phyloP scores from a whole-genome alignment of 2,113 vertebrate genomes.

The Corythoichthys intestinalis region DNA sequence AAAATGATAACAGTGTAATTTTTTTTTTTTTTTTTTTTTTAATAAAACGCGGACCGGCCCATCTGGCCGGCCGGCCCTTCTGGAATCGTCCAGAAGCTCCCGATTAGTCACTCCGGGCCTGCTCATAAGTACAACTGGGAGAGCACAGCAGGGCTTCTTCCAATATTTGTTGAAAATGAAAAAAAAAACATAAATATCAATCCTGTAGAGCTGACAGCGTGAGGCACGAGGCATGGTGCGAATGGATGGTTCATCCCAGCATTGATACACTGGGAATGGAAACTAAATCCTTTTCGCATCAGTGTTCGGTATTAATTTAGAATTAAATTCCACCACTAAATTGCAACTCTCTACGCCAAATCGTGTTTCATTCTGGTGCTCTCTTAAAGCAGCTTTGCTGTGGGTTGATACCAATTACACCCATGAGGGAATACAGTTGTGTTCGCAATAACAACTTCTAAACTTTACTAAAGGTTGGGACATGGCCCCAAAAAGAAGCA shows the following conservation, averaged over 20 bases:
- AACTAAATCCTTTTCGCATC: conserved; percentile 10
- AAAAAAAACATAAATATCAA: conserved; percentile 3
- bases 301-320: neutral
- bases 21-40: too few relatives aligned
- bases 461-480: neutral
- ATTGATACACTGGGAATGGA: conserved; percentile 1
- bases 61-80: too few relatives aligned
- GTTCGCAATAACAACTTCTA: neutral
- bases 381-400: neutral
- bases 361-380: neutral
- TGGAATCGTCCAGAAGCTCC: too few relatives aligned
- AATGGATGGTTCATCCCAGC: conserved; percentile 14
- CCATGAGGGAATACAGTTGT: neutral
- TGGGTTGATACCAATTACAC: neutral
- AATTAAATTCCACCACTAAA: neutral
- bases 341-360: neutral
- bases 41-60: too few relatives aligned
- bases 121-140: neutral
- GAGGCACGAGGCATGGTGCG: neutral
- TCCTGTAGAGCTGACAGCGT: neutral
- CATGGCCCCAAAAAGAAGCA: neutral
- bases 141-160: neutral
- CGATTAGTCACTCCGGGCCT: too few relatives aligned
- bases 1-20: too few relatives aligned
- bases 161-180: conserved; percentile 22